phyloP scores from a whole-genome alignment of 2,113 vertebrate genomes.

The Lophochroa leadbeateri region DNA sequence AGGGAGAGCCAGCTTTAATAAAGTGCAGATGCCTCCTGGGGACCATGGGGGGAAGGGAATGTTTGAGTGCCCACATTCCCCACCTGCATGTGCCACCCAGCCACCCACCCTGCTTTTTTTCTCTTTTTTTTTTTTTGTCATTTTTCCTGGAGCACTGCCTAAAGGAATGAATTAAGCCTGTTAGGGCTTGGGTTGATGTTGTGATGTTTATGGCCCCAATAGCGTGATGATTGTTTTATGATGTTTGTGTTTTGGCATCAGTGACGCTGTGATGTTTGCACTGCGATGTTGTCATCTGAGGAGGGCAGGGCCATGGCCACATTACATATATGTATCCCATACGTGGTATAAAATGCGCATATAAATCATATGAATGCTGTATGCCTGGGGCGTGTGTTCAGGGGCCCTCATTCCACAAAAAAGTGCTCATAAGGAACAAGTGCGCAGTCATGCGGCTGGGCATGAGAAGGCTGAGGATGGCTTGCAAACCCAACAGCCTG shows the following conservation, averaged over 20 bases:
- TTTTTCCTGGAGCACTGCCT: slow-evolving; percentile 49
- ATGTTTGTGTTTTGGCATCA: slow-evolving; percentile 62
- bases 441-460: rapidly evolving
- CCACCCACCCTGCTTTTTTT: not conserved
- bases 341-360: not conserved
- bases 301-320: not conserved
- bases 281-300: slow-evolving; percentile 12
- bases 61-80: not conserved
- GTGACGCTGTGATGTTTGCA: slow-evolving; percentile 22
- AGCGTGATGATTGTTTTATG: slow-evolving; percentile 57
- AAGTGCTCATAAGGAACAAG: not conserved
- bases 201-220: slow-evolving; percentile 56
- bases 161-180: slow-evolving; percentile 41
- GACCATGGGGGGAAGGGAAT: not conserved
- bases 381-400: rapidly evolving
- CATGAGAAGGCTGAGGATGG: not conserved
- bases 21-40: not conserved
- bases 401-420: not conserved
- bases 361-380: not conserved
- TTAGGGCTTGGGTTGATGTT: slow-evolving; percentile 3
- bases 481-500: not conserved
- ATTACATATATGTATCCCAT: not conserved
- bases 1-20: slow-evolving; percentile 20
- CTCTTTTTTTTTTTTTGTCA: not conserved
- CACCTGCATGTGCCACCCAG: not conserved